A percentile compares a stretch with the other conserved stretches of the same genome.
Conservation (phyloP, 2,113 vertebrate species). For the Antechinus stuartii region DNA sequence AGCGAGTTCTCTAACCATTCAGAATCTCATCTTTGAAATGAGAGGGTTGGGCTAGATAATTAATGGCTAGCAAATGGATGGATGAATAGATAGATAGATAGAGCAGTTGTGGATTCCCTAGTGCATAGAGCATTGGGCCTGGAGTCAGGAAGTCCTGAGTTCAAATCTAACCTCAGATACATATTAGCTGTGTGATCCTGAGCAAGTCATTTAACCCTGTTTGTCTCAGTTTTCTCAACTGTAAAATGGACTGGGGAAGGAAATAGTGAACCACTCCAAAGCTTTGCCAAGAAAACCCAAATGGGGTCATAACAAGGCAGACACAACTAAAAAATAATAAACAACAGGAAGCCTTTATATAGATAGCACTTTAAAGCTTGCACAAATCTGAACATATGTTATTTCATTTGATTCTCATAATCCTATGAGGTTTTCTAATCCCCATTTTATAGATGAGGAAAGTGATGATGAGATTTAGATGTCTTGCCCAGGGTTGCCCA, state of each 20-base stretch:
- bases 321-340: background rate
- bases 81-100: too few relatives aligned
- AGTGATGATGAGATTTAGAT: background rate
- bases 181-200: background rate
- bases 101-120: too few relatives aligned
- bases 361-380: background rate
- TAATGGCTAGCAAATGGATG: too few relatives aligned
- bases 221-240: background rate
- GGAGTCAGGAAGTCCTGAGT: too few relatives aligned
- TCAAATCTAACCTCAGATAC: background rate
- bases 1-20: background rate
- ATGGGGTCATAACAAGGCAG: background rate
- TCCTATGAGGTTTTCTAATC: background rate
- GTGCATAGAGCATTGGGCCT: too few relatives aligned
- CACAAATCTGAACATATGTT: background rate
- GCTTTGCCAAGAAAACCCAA: background rate
- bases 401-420: background rate
- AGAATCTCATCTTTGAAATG: too few relatives aligned
- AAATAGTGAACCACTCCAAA: background rate
- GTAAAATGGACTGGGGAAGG: background rate
- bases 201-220: background rate
- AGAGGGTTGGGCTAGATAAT: too few relatives aligned
- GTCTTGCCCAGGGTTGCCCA: background rate
- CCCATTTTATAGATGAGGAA: background rate
- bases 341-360: background rate